These are phyloP conservation scores for Tragelaphus strepsiceros DNA, from an alignment of 2,113 vertebrate species.

Conservation along the genomic window DNA sequence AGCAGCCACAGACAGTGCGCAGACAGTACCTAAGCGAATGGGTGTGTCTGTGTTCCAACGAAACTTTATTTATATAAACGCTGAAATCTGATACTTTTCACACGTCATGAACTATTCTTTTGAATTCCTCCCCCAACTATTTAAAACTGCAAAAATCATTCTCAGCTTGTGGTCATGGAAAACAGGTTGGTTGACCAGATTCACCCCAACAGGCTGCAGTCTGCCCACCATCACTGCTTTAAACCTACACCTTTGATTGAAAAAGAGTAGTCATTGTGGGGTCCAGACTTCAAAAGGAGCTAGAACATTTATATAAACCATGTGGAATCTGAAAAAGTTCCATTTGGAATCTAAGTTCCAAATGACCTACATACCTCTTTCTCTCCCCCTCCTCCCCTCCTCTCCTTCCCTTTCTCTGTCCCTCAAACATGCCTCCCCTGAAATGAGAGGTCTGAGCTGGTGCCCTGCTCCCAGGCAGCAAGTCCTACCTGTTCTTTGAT, in stretches of 20 bases:
- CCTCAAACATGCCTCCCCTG: neutral
- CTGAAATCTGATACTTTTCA: neutral
- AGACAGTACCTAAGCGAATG: neutral
- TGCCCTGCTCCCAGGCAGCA: constrained; percentile 22
- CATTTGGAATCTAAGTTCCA: neutral
- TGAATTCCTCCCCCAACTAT: neutral
- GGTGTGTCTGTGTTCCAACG: neutral
- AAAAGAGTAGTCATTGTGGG: neutral
- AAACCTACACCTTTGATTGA: neutral
- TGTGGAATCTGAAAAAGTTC: neutral
- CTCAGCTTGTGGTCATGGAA: neutral
- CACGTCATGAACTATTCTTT: neutral
- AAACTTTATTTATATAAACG: neutral
- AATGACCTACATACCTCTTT: constrained; percentile 17
- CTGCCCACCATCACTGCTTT: neutral
- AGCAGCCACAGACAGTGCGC: neutral
- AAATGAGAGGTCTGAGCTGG: neutral
- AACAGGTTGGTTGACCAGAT: neutral
- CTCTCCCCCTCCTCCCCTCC: neutral
- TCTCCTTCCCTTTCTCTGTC: neutral
- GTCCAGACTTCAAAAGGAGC: neutral
- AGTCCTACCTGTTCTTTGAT: constrained; percentile 97
- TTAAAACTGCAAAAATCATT: neutral
- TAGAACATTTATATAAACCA: neutral
- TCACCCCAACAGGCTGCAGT: neutral